phyloP scores from a whole-genome alignment of 2,888 invertebrate genomes.

The Achlya flavicornis region DNA sequence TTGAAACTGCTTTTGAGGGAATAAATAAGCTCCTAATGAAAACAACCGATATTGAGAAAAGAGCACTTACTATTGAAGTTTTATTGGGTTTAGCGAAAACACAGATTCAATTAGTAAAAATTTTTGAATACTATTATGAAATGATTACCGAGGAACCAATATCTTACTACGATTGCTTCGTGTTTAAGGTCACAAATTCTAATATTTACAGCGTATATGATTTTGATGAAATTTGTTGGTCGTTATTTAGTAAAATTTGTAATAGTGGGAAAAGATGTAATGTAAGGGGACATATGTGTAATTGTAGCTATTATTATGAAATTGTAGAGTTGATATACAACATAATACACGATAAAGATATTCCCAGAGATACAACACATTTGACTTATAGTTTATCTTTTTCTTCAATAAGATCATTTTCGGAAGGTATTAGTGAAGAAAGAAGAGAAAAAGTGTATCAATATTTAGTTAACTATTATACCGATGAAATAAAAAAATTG shows the following conservation, averaged over 20 bases:
- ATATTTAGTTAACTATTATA: conserved; percentile 15
- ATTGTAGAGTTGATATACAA: conserved; percentile 26
- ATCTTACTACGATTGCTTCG: not conserved
- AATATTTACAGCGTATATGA: not conserved
- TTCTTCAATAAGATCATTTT: conserved; percentile 15
- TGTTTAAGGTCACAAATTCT: not conserved
- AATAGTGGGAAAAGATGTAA: not conserved
- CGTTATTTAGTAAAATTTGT: conserved; percentile 14
- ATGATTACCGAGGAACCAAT: not conserved
- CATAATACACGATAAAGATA: conserved; percentile 30
- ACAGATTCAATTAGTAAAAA: not conserved
- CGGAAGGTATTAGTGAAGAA: conserved; percentile 22
- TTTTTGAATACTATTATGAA: conserved; percentile 3
- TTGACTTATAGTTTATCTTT: conserved; percentile 14
- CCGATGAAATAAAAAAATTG: not conserved
- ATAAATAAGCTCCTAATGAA: not conserved
- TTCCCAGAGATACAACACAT: conserved; percentile 26
- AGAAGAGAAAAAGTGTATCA: conserved; percentile 27
- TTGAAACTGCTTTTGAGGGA: not conserved
- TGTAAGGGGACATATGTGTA: not conserved
- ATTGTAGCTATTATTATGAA: not conserved
- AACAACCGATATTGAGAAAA: not conserved
- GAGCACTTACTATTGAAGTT: not conserved
- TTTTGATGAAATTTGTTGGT: conserved; percentile 39
- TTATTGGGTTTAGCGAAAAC: not conserved